Evolutionary conservation across 2,113 vertebrate genomes (phyloP), one percentile per base, ranked within the genome.

Genomic region (Phyllostomus hastatus): DNA sequence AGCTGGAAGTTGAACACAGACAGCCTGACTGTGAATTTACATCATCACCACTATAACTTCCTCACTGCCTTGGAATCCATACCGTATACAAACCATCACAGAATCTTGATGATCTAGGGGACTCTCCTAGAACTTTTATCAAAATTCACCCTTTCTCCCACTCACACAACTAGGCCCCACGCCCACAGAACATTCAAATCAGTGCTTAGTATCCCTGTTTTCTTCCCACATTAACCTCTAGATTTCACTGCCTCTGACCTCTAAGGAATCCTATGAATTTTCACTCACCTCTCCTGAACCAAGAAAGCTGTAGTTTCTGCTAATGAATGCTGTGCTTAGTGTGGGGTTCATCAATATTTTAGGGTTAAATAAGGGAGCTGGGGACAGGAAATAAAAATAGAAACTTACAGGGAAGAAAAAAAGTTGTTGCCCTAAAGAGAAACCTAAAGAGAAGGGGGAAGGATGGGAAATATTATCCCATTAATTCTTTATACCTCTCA

Each of bases 321-420:
- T 94, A 96, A 83, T 91, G 96, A 95, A 54, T 90, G 91, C 88
- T 94, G 66, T 94, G 96, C 73, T 85, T 59, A 10, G 67, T 52
- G 48, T 48, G 17, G 35, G 64, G 95, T 96, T 98, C 96, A 98
- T 98, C 97, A 97, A 95, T 98, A 98, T 98, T 98, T 97, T 94
- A 98, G 66, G 57, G 94, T 95, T 96, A 98, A 97, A 84, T 88
- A 95, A 95, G 61, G 76, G 59, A 94, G 1, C 48, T 43, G 31
- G 59, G 64, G 61, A 57, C n/a, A 91, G 54, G 33, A 57, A 94
- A 82, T 95, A 88, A 97, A 94, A 92, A 90, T 17, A 87, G 31
- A 72, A 50, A 96, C 14, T 46, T 14, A 35, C 1, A 3, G 24
- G n/a, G 19, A 57, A 28, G 26, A 48, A 26, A 90, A 90, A 96